A percentile compares a stretch with the other conserved stretches of the same genome.
Evolutionary conservation across 2,888 invertebrate species (phyloP).

Genomic region (Cheilosia urbana): DNA sequence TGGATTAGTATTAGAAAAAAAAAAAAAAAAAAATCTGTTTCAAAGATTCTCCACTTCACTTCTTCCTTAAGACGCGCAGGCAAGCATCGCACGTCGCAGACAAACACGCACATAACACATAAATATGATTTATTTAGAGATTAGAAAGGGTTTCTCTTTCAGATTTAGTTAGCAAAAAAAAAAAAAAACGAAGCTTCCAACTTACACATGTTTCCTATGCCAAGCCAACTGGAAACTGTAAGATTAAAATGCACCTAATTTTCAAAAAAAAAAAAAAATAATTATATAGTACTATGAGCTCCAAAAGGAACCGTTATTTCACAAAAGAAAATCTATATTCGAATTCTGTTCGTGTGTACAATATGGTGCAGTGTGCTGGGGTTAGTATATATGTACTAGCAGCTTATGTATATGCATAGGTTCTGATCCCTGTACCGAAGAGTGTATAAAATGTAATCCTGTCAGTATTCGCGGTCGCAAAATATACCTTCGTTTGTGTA

Average conservation of each 20-base stretch:
- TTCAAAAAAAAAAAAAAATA: constrained; percentile 46
- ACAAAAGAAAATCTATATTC: constrained; percentile 5
- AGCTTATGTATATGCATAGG: constrained; percentile 1
- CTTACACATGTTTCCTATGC: constrained; percentile 65
- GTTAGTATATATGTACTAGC: constrained; percentile 44
- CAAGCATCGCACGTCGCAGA: constrained; percentile 13
- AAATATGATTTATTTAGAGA: neutral
- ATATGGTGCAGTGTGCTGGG: constrained; percentile 16
- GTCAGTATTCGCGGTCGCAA: neutral
- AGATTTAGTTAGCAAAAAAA: constrained; percentile 51
- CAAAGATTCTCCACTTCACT: constrained; percentile 21
- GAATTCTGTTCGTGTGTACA: constrained; percentile 8
- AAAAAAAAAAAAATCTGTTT: neutral
- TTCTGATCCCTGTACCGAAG: constrained; percentile 4
- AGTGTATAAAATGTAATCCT: neutral
- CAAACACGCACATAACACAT: constrained; percentile 16
- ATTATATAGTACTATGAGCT: constrained; percentile 23
- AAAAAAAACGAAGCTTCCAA: constrained; percentile 47
- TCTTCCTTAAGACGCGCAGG: constrained; percentile 22
- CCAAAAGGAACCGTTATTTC: constrained; percentile 27
- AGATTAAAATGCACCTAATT: constrained; percentile 73
- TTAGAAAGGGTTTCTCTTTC: neutral
- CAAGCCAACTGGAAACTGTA: constrained; percentile 72
- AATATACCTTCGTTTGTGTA: constrained; percentile 84
- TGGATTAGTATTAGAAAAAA: constrained; percentile 10